Evolutionary conservation across 64 coral and sea anemone genomes (phyloP).

Genomic region (Trachythela sp.): DNA sequence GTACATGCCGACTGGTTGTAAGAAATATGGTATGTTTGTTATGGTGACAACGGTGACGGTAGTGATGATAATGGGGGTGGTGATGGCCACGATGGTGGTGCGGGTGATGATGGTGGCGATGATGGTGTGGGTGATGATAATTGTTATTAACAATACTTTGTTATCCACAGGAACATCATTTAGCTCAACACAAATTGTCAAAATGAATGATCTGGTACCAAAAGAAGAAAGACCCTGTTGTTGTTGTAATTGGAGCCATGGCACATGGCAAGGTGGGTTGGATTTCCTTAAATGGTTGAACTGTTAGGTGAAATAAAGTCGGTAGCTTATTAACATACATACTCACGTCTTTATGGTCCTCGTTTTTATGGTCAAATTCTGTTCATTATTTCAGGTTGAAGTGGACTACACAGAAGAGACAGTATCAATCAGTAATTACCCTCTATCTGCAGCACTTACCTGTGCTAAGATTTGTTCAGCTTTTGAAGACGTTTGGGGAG

Average conservation of each 20-base stretch:
- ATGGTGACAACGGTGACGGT: background rate
- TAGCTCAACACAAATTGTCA: conserved; percentile 74
- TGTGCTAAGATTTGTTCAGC: conserved; percentile 91
- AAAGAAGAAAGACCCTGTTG: conserved; percentile 88
- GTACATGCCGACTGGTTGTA: conserved; percentile 89
- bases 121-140: background rate
- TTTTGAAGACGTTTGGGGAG: conserved; percentile 97
- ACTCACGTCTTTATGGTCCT: too few species aligned
- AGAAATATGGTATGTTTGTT: conserved; percentile 57
- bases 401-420: conserved; percentile 91
- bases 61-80: background rate
- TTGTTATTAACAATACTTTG: background rate
- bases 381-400: too few species aligned
- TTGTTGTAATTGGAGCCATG: conserved; percentile 90
- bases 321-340: too few species aligned
- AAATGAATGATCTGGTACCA: conserved; percentile 71
- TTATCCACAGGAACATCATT: conserved; percentile 79
- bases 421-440: conserved; percentile 82
- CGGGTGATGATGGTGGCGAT: background rate
- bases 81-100: background rate
- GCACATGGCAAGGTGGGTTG: conserved; percentile 87
- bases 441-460: conserved; percentile 78
- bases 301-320: too few species aligned
- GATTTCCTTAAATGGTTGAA: background rate
- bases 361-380: too few species aligned